Evolutionary conservation across 92 coral and sea anemone species (phyloP).

Genomic region (Siderastrea radians): DNA sequence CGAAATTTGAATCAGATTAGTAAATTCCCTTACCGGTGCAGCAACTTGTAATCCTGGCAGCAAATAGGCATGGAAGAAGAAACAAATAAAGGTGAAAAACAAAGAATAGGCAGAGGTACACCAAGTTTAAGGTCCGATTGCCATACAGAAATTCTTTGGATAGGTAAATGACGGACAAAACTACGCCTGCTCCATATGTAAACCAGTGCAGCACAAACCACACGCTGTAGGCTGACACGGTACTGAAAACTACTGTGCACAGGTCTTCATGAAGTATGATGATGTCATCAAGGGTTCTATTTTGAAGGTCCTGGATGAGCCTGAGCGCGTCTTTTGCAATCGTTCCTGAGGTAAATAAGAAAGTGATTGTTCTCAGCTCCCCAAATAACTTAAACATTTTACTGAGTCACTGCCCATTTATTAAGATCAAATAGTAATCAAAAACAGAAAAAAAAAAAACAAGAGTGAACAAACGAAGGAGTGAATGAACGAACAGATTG

Average conservation of each 20-base stretch:
- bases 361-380: too few relatives aligned
- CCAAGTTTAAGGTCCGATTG: constrained; percentile 46
- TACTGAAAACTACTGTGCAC: constrained; percentile 69
- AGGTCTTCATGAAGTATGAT: constrained; percentile 70
- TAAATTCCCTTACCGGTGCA: constrained; percentile 75
- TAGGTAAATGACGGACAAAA: constrained; percentile 69
- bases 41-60: constrained; percentile 81
- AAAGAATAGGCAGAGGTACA: constrained; percentile 61
- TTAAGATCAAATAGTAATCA: too few relatives aligned
- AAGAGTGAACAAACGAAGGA: too few relatives aligned
- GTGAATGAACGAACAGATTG: too few relatives aligned
- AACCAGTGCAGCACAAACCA: constrained; percentile 91
- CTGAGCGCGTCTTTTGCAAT: constrained; percentile 49
- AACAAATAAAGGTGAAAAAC: constrained; percentile 69
- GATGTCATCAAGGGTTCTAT: constrained; percentile 47
- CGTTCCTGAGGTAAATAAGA: constrained; percentile 36
- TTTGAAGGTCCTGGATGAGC: constrained; percentile 24
- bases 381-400: too few relatives aligned
- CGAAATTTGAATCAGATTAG: not conserved
- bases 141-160: constrained; percentile 67
- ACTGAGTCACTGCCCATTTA: too few relatives aligned
- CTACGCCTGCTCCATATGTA: constrained; percentile 65
- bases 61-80: constrained; percentile 83
- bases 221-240: constrained; percentile 76
- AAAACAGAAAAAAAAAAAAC: too few relatives aligned